Evolutionary conservation across 2,888 invertebrate species (phyloP), one percentile per base, ranked within the genome.

Genomic region (Kryphioiulus occultus): DNA sequence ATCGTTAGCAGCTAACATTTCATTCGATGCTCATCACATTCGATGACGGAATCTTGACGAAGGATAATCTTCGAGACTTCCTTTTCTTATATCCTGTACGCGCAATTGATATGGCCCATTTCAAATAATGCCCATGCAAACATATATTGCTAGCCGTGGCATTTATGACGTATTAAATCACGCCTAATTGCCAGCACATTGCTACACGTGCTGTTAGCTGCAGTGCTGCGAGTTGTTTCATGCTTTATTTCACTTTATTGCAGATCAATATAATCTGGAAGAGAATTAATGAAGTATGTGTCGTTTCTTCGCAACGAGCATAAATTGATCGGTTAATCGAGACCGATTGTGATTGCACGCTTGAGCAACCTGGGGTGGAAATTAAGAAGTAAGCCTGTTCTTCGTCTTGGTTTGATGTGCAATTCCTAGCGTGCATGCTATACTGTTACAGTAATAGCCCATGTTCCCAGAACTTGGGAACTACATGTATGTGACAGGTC

Each of bases 201-300:
- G 53, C 53, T n/a, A 1, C 53, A 59, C 22, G 9, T 3, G 59
- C 59, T 22, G 59, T 22, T 4, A 19, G 53, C 17, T 19, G 59
- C 78, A 78, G 30, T 30, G 78, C 26, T 12, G 22, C 26, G 10
- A 59, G 59, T 78, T 30, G 78, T 78, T 78, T 78, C 78, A 78
- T 78, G 78, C 12, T 78, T 78, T 78, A 78, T 78, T 78, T 78
- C 78, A 78, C 78, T 78, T 78, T 78, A 78, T 78, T 78, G 78
- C 78, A 15, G 78, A 78, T 78, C 78, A 78, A 78, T 78, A 78
- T 26, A 78, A 78, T 78, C 26, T 78, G 9, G 26, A 9, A 2
- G 78, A 78, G 78, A 78, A 78, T 78, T 78, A 78, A 78, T 78
- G 78, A 78, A 78, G 30, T 78, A 78, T 15, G 78, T 26, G 30